These are phyloP conservation scores for Martes flavigula DNA, from an alignment of 2,797 vertebrate genomes.

Conservation along the genomic window DNA sequence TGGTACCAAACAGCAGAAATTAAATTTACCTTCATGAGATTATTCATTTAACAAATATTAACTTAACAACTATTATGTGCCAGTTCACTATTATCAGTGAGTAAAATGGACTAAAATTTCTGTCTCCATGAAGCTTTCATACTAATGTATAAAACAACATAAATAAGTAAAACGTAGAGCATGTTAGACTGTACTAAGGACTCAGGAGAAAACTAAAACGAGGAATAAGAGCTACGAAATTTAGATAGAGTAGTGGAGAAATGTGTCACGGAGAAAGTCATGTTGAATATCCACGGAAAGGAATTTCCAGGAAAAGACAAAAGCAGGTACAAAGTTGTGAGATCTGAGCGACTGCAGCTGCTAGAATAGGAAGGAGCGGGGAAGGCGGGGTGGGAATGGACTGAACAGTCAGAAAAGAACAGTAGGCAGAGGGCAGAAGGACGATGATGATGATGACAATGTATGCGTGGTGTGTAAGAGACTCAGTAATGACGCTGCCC, in stretches of 20 bases:
- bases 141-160: neutral
- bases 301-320: neutral
- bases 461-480: fast-evolving
- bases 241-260: neutral
- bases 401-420: neutral
- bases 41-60: neutral
- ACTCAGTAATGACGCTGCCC: fast-evolving
- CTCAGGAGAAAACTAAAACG: neutral
- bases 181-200: neutral
- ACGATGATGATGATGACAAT: fast-evolving
- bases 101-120: neutral
- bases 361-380: fast-evolving
- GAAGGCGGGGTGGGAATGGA: neutral
- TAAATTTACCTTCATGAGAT: neutral
- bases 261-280: neutral
- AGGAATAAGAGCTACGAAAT: neutral
- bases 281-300: neutral
- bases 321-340: neutral
- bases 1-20: neutral
- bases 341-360: fast-evolving
- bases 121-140: neutral
- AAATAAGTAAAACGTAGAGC: neutral
- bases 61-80: neutral
- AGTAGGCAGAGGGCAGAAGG: neutral
- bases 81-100: neutral